These are phyloP conservation scores for Abramis brama DNA, from an alignment of 2,113 vertebrate species.

Conservation along the genomic window DNA sequence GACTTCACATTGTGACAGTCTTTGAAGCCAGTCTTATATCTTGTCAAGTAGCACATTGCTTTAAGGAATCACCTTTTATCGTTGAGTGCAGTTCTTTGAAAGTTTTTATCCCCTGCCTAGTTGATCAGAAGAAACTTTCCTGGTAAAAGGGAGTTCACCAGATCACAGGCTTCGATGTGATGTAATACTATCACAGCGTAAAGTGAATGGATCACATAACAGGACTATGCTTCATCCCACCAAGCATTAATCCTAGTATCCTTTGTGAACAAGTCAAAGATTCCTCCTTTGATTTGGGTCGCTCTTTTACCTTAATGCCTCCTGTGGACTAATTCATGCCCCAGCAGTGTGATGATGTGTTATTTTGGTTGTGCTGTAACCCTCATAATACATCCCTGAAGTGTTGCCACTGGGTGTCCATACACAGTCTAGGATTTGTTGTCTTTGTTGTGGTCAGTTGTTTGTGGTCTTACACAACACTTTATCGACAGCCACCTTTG, in stretches of 20 bases:
- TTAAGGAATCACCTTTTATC: background rate
- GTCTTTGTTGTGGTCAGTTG: conserved; percentile 6
- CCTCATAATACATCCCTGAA: background rate
- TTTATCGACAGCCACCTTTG: background rate
- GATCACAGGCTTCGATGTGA: background rate
- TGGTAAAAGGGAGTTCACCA: background rate
- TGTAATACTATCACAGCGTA: background rate
- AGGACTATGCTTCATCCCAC: background rate
- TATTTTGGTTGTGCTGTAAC: background rate
- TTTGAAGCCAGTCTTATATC: background rate
- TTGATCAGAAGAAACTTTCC: background rate
- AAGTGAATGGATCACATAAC: background rate
- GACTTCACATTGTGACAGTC: background rate
- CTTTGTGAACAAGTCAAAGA: conserved; percentile 13
- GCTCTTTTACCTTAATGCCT: conserved; percentile 17
- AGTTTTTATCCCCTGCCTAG: background rate
- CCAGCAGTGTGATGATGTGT: background rate
- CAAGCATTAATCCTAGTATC: background rate
- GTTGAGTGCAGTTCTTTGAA: background rate
- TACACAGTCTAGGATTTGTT: background rate
- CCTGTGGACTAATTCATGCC: background rate
- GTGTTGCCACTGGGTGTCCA: background rate
- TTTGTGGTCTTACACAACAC: background rate
- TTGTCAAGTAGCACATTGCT: background rate
- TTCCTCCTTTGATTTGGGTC: background rate